Conservation (phyloP, 92 coral and sea anemone genomes). For the Bergia sp. region DNA sequence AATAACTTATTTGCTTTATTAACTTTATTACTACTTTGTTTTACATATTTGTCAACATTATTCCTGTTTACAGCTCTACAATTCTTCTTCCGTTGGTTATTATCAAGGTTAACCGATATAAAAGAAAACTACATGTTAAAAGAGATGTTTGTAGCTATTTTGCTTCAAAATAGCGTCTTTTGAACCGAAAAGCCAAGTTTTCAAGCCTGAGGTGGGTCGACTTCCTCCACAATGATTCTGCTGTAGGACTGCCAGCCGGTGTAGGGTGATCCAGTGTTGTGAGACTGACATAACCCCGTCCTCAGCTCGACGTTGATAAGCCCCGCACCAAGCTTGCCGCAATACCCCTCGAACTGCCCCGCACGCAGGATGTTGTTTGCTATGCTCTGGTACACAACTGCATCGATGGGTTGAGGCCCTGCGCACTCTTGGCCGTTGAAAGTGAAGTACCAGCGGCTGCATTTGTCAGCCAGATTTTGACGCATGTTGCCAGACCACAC, state of each 20-base stretch:
- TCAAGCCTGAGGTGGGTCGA: not conserved
- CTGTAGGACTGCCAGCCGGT: constrained; percentile 19
- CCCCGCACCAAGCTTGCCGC: not conserved
- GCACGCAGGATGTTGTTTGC: not conserved
- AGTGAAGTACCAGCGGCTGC: constrained; percentile 37
- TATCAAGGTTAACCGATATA: too few relatives aligned
- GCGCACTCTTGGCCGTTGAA: constrained; percentile 28
- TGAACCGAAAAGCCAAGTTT: too few relatives aligned
- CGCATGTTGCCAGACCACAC: constrained; percentile 14
- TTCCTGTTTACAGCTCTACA: too few relatives aligned
- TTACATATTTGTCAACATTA: too few relatives aligned
- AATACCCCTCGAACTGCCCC: constrained; percentile 9
- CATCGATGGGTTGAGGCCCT: constrained; percentile 15
- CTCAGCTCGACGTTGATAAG: not conserved
- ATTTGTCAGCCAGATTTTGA: not conserved
- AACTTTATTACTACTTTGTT: too few relatives aligned
- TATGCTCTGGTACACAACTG: not conserved
- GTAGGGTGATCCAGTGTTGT: not conserved
- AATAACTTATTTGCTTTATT: too few relatives aligned
- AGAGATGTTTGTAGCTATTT: too few relatives aligned
- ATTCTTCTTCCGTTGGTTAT: too few relatives aligned
- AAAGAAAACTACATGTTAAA: too few relatives aligned
- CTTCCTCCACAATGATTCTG: constrained; percentile 31
- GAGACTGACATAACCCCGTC: not conserved
- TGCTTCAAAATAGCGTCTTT: too few relatives aligned